Conservation (phyloP, 2,888 invertebrate genomes). For the Lucinisca nassula region DNA sequence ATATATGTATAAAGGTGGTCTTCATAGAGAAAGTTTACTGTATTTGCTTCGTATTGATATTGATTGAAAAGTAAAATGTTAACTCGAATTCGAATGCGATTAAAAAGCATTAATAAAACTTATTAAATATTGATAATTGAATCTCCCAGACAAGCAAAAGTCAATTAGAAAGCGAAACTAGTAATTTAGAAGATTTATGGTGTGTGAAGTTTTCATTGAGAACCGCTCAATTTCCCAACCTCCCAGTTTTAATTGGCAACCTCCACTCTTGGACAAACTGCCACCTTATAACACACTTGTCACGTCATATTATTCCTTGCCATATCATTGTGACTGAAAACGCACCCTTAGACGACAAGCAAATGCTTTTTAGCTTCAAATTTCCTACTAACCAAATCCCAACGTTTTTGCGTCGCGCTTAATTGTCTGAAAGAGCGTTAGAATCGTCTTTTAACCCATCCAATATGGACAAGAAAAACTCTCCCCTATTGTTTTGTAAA, state of each 20-base stretch:
- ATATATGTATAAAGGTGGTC: too few species aligned
- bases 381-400: constrained; percentile 14
- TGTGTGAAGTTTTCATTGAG: background rate
- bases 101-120: background rate
- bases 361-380: constrained; percentile 16
- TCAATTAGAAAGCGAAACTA: background rate
- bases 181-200: constrained; percentile 3
- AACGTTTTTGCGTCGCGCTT: constrained; percentile 51
- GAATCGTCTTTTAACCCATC: constrained; percentile 17
- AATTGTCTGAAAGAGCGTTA: constrained; percentile 50
- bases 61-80: too few species aligned
- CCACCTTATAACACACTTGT: background rate
- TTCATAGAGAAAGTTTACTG: too few species aligned
- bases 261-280: constrained; percentile 1
- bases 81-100: too few species aligned
- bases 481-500: constrained; percentile 61
- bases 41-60: too few species aligned
- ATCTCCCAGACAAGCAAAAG: background rate
- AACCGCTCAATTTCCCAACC: background rate
- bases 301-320: background rate
- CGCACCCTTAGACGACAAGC: background rate
- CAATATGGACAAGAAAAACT: constrained; percentile 18
- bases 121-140: background rate
- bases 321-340: background rate
- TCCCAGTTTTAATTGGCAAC: background rate